phyloP scores from a whole-genome alignment of 2,888 invertebrate genomes.

The Drosophila buzzatii region DNA sequence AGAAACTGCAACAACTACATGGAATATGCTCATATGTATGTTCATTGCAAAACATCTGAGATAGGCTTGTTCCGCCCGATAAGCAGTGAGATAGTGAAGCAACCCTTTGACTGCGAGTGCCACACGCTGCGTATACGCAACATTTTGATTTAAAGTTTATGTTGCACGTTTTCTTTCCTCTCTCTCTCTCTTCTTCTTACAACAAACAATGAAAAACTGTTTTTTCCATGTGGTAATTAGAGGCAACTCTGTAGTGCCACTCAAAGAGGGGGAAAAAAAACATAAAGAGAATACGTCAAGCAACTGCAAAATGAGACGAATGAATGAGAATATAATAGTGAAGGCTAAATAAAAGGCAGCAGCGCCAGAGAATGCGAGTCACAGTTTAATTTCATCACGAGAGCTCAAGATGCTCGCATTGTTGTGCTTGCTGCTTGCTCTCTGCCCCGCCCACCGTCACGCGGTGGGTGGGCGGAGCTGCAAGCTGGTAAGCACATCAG shows the following conservation, averaged over 20 bases:
- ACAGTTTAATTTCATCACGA: slow-evolving; percentile 73
- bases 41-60: not conserved
- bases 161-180: slow-evolving; percentile 10
- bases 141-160: slow-evolving; percentile 60
- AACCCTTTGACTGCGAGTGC: not conserved
- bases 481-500: slow-evolving; percentile 59
- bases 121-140: slow-evolving; percentile 48
- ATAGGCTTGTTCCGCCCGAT: not conserved
- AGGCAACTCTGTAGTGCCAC: slow-evolving; percentile 21
- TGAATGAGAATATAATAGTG: slow-evolving; percentile 62
- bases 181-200: slow-evolving; percentile 16
- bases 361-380: slow-evolving; percentile 42
- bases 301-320: slow-evolving; percentile 52
- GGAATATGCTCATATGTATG: slow-evolving; percentile 7
- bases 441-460: not conserved
- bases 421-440: slow-evolving; percentile 14
- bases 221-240: slow-evolving; percentile 61
- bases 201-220: slow-evolving; percentile 60
- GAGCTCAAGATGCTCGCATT: slow-evolving; percentile 35
- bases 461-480: no score
- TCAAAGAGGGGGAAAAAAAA: not conserved
- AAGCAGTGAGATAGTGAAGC: not conserved
- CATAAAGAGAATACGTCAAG: not conserved
- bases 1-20: slow-evolving; percentile 4
- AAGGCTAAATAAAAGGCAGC: slow-evolving; percentile 61